Conservation (phyloP, 2,113 vertebrate genomes). For the Rhabdornis inornatus region DNA sequence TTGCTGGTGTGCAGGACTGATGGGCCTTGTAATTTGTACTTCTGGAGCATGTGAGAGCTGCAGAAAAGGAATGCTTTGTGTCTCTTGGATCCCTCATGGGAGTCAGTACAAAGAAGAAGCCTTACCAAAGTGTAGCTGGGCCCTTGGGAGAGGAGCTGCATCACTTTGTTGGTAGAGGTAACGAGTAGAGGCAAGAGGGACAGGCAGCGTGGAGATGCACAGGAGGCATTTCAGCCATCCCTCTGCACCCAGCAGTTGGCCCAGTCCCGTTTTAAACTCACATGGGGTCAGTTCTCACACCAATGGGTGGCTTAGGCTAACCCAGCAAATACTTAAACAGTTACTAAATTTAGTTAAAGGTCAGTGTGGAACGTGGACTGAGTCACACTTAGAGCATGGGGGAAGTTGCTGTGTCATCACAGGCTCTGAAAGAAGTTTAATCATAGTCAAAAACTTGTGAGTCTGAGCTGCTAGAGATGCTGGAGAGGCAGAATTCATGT, state of each 20-base stretch:
- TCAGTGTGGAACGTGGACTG: background rate
- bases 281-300: background rate
- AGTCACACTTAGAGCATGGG: background rate
- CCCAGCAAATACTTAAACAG: background rate
- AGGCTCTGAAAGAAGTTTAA: background rate
- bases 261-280: background rate
- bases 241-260: background rate
- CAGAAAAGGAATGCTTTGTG: background rate
- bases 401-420: background rate
- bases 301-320: background rate
- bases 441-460: background rate
- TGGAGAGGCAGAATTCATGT: background rate
- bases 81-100: background rate
- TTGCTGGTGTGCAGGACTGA: background rate
- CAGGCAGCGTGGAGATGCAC: background rate
- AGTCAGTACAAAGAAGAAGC: background rate
- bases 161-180: background rate
- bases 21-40: too few species aligned
- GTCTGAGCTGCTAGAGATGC: background rate
- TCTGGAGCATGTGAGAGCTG: background rate
- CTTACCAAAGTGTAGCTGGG: background rate
- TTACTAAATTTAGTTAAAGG: background rate
- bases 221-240: background rate
- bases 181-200: background rate
- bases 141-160: background rate